Percentiles rank a stretch among this genome's conserved stretches.
Conservation (phyloP, 1,140 invertebrate species). For the Drosophila varians region DNA sequence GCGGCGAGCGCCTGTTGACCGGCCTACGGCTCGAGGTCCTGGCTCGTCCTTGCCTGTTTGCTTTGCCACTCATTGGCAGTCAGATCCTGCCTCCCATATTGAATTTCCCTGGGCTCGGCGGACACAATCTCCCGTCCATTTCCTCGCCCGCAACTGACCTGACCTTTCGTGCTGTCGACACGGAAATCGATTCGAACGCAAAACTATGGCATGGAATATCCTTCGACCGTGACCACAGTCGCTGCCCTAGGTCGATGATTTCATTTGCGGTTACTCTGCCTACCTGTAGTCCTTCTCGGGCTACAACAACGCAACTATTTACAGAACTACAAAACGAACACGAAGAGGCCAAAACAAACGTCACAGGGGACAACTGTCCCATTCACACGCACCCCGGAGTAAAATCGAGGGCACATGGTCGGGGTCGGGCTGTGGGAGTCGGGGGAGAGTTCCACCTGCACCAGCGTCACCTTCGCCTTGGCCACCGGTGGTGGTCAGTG, state of each 20-base stretch:
- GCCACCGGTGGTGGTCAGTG: conserved; percentile 49
- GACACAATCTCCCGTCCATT: conserved; percentile 12
- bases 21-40: conserved; percentile 32
- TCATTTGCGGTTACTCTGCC: conserved; percentile 62
- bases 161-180: conserved; percentile 22
- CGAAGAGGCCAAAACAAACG: conserved; percentile 42
- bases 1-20: conserved; percentile 31
- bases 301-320: conserved; percentile 44
- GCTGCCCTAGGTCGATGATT: conserved; percentile 62
- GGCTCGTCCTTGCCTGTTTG: conserved; percentile 49
- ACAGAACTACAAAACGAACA: conserved; percentile 22
- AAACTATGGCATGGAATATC: conserved; percentile 49
- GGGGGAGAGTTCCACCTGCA: conserved; percentile 58
- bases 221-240: conserved; percentile 69
- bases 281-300: conserved; percentile 38
- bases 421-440: neutral
- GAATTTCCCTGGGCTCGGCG: conserved; percentile 27
- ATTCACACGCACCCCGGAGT: conserved; percentile 66
- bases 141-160: neutral
- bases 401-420: conserved; percentile 7
- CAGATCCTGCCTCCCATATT: conserved; percentile 46
- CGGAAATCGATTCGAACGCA: conserved; percentile 69
- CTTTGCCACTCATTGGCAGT: conserved; percentile 9
- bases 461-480: neutral
- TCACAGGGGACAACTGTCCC: conserved; percentile 40